phyloP scores from a whole-genome alignment of 35 echinoderm and acorn worm genomes.

The Lytechinus pictus region DNA sequence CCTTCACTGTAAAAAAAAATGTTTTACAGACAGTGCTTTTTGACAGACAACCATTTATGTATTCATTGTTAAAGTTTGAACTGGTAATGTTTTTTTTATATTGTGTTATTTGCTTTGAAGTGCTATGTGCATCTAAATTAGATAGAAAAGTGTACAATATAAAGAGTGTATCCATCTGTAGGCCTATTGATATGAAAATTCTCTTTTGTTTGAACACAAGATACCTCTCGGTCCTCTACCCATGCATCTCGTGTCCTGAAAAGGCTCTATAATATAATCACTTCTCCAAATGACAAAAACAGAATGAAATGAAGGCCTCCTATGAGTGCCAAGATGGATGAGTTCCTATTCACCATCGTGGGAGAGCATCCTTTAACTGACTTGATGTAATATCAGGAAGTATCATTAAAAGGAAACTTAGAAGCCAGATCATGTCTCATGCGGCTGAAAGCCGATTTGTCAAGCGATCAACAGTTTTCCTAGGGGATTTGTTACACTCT shows the following conservation, averaged over 20 bases:
- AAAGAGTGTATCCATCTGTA: no score
- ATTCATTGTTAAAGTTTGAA: no score
- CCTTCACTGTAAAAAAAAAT: no score
- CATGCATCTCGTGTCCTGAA: background rate
- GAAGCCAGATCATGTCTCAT: background rate
- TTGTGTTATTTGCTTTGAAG: no score
- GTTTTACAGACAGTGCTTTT: no score
- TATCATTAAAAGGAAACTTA: background rate
- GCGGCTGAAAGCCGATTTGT: background rate
- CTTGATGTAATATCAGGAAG: background rate
- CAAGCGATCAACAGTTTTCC: background rate
- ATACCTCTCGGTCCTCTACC: background rate
- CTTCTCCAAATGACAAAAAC: background rate
- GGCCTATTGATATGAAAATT: no score
- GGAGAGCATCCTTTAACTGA: background rate
- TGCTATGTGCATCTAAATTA: no score
- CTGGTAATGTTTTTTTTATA: no score
- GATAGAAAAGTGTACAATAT: no score
- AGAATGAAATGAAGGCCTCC: background rate
- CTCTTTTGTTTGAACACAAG: no score
- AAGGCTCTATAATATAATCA: background rate
- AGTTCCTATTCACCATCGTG: background rate
- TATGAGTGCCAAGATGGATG: background rate
- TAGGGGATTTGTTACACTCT: no score
- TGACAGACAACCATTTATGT: no score